Percentiles rank a stretch among this genome's conserved stretches.
These are phyloP conservation scores for Xyrichtys novacula DNA, from an alignment of 2,797 vertebrate genomes.

Conservation along the genomic window DNA sequence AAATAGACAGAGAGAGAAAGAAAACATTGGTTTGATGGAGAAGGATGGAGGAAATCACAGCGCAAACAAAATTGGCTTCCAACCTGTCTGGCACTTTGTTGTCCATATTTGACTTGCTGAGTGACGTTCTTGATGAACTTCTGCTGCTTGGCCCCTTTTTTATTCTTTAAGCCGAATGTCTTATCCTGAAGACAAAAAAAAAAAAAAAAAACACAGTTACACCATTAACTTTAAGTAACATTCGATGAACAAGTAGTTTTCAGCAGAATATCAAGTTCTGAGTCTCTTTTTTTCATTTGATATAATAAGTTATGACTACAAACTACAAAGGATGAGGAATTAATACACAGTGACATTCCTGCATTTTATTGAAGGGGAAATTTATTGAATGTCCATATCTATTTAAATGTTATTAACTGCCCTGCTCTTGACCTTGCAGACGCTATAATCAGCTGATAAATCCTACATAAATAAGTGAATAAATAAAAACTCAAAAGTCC, in stretches of 20 bases:
- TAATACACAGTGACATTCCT: no score
- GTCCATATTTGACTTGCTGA: constrained; percentile 93
- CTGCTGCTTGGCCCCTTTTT: constrained; percentile 98
- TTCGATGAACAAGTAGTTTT: background rate
- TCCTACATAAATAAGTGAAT: no score
- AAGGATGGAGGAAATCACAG: background rate
- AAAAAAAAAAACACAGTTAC: background rate
- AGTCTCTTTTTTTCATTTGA: background rate
- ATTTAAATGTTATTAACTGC: no score
- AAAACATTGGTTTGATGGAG: background rate
- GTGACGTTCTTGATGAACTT: constrained; percentile 98
- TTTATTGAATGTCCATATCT: no score
- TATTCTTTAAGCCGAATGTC: constrained; percentile 98
- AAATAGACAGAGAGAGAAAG: background rate
- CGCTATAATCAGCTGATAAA: no score
- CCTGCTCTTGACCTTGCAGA: no score
- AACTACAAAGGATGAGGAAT: background rate
- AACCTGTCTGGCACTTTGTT: constrained; percentile 75
- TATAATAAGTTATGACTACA: no score
- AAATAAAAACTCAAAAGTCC: background rate
- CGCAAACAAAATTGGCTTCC: background rate
- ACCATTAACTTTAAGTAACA: background rate
- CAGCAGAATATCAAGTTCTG: rapidly evolving
- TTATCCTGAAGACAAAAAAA: constrained; percentile 88
- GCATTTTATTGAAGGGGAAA: no score